Evolutionary conservation across 2,888 invertebrate genomes (phyloP), one percentile per base, ranked within the genome.

Genomic region (Pristionchus arcanus): DNA sequence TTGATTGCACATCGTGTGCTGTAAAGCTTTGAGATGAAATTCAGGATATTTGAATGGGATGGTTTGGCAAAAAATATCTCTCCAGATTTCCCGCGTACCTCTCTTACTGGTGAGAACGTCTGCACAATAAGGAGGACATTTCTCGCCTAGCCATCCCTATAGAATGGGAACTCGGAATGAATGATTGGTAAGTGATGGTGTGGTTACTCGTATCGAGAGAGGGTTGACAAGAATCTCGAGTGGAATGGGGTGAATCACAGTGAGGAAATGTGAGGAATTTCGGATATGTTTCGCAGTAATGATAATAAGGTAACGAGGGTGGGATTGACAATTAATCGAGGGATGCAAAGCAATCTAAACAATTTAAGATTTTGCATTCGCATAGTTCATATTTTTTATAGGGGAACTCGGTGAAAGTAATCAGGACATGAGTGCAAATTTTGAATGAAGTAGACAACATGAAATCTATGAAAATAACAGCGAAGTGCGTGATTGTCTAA

Each of bases 201-300:
- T 7, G 49, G 49, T 11, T 81, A 81, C 81, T 81, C 81, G 81
- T 81, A 81, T 25, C 15, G 49, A 25, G 5, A 77, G 21, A n/a
- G 68, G 68, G 31, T 25, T 53, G 81, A 81, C 81, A 81, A 81
- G 81, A 81, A 81, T 81, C 81, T 49, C 42, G 34, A 7, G 19
- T 68, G 5, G 15, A 42, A 42, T 42, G 77, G 19, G 34, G 21
- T 37, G 42, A 19, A 81, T 49, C n/a, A 21, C 49, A 37, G 19
- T 42, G 42, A 42, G 49, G 11, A 25, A 21, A 19, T 4, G 34
- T 0, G 15, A 81, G 34, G 63, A 25, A 19, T 19, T 42, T 81
- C 13, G 37, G 81, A 81, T 81, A 49, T 49, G 81, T 81, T 49
- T 81, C n/a, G n/a, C 37, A 25, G 19, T 9, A n/a, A 42, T 42